Evolutionary conservation across 23 tunicate genomes (phyloP).

Genomic region (Trididemnum clinides): DNA sequence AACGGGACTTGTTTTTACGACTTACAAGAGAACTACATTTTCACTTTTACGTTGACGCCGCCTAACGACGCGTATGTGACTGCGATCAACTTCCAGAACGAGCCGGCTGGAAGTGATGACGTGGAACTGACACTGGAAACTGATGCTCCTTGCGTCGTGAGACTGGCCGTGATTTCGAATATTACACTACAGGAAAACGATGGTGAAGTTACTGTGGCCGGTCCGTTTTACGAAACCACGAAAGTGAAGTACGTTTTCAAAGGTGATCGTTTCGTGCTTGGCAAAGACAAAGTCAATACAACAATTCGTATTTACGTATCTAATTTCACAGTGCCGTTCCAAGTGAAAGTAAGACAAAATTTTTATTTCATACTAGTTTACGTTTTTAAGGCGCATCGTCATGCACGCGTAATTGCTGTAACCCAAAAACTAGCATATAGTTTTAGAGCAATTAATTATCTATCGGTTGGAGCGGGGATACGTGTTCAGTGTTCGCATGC

Average conservation of each 20-base stretch:
- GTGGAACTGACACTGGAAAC: slow-evolving; percentile 43
- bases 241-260: not conserved
- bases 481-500: too few relatives aligned
- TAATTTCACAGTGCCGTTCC: slow-evolving; percentile 38
- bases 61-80: slow-evolving; percentile 48
- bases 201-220: not conserved
- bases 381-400: not conserved
- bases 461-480: too few relatives aligned
- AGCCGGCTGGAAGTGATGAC: slow-evolving; percentile 39
- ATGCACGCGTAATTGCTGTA: not conserved
- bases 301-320: slow-evolving; percentile 72
- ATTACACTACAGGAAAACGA: not conserved
- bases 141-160: not conserved
- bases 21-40: slow-evolving; percentile 51
- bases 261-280: not conserved
- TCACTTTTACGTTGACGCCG: slow-evolving; percentile 50
- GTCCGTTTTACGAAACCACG: not conserved
- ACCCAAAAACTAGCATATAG: not conserved
- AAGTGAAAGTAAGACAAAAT: slow-evolving; percentile 50
- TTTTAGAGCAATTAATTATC: not conserved
- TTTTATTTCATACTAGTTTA: not conserved
- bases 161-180: not conserved
- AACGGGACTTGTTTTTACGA: slow-evolving; percentile 92
- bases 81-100: slow-evolving; percentile 76
- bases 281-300: slow-evolving; percentile 4